Conservation (phyloP, 1,140 invertebrate genomes). For the Drosophila orosa region DNA sequence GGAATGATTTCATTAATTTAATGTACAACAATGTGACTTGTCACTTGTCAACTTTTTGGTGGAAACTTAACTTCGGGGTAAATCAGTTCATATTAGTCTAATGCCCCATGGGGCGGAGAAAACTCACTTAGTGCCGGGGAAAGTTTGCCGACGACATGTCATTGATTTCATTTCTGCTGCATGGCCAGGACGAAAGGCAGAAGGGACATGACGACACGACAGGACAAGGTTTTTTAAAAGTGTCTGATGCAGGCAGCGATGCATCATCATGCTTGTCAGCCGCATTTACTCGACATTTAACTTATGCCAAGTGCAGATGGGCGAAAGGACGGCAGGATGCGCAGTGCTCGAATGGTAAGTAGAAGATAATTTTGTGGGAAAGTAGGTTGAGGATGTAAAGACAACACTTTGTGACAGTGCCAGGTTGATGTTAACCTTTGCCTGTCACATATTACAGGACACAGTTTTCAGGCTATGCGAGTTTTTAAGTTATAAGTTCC, state of each 20-base stretch:
- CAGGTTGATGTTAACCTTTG: background rate
- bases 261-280: constrained; percentile 65
- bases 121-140: constrained; percentile 66
- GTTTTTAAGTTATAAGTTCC: background rate
- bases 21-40: constrained; percentile 78
- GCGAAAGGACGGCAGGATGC: constrained; percentile 3
- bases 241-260: constrained; percentile 48
- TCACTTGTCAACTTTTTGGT: constrained; percentile 77
- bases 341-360: constrained; percentile 4
- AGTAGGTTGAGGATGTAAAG: constrained; percentile 14
- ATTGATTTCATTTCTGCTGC: constrained; percentile 69
- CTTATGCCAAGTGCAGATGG: constrained; percentile 71
- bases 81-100: constrained; percentile 72
- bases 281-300: constrained; percentile 75
- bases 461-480: background rate
- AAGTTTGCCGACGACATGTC: constrained; percentile 70
- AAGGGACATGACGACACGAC: constrained; percentile 39
- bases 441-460: background rate
- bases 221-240: constrained; percentile 41
- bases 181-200: constrained; percentile 36
- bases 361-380: constrained; percentile 15
- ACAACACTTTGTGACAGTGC: constrained; percentile 1
- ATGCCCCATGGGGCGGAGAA: constrained; percentile 28
- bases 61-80: constrained; percentile 22
- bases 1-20: constrained; percentile 79